Percentiles rank a stretch among this genome's conserved stretches.
Conservation (phyloP, 1,140 invertebrate genomes). For the Leptopilina boulardi region DNA sequence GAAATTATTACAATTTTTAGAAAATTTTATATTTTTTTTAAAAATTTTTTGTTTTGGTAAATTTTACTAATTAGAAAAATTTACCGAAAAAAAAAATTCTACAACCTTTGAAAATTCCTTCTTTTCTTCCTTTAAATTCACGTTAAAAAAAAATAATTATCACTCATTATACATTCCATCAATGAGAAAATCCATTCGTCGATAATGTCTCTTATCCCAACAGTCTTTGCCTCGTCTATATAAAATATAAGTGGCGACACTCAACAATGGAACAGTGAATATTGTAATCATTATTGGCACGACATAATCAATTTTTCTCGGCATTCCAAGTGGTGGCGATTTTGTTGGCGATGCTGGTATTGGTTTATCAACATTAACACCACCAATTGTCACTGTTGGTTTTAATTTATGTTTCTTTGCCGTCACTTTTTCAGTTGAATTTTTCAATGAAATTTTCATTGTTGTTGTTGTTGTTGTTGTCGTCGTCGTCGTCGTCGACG, state of each 20-base stretch:
- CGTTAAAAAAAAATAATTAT: constrained; percentile 42
- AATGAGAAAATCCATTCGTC: constrained; percentile 87
- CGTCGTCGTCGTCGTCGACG: not conserved
- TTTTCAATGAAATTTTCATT: constrained; percentile 5
- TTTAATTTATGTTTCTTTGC: constrained; percentile 67
- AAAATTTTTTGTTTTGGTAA: too few species aligned
- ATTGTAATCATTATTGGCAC: constrained; percentile 82
- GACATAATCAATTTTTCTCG: constrained; percentile 77
- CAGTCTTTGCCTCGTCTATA: constrained; percentile 82
- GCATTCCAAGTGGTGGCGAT: constrained; percentile 55
- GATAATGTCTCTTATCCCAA: constrained; percentile 86
- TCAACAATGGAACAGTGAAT: constrained; percentile 80
- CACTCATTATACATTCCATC: constrained; percentile 89
- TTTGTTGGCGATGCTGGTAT: constrained; percentile 60
- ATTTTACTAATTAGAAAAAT: too few species aligned
- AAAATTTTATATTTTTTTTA: too few species aligned
- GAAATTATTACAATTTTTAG: too few species aligned
- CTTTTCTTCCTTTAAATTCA: too few species aligned
- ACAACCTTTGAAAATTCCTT: too few species aligned
- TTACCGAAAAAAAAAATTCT: too few species aligned
- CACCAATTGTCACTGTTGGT: constrained; percentile 67
- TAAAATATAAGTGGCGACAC: constrained; percentile 78
- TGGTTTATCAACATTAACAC: constrained; percentile 61
- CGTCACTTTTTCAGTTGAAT: constrained; percentile 41
- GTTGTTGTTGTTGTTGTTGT: constrained; percentile 11